These are phyloP conservation scores for Synergus umbraculus DNA, from an alignment of 2,888 invertebrate genomes.

Conservation along the genomic window DNA sequence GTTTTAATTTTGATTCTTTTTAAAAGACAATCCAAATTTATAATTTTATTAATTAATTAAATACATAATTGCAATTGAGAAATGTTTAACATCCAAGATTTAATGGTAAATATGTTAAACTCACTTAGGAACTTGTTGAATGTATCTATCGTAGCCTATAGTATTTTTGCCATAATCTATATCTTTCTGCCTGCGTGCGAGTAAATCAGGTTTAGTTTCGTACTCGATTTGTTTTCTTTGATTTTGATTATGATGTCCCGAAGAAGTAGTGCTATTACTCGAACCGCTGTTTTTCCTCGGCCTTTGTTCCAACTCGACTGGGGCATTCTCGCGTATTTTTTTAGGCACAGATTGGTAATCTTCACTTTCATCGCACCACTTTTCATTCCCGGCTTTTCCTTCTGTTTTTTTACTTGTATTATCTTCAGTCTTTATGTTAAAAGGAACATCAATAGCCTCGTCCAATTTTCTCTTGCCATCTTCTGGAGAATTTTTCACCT, in stretches of 20 bases:
- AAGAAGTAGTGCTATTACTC: slow-evolving; percentile 71
- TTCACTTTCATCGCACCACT: neutral
- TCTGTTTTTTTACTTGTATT: neutral
- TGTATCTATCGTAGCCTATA: slow-evolving; percentile 89
- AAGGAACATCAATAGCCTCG: neutral
- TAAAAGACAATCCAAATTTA: too few relatives aligned
- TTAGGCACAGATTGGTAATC: slow-evolving; percentile 30
- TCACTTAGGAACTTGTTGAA: slow-evolving; percentile 84
- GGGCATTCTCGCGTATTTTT: slow-evolving; percentile 28
- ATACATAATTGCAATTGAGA: neutral
- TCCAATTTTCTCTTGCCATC: slow-evolving; percentile 27
- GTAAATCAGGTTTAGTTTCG: slow-evolving; percentile 85
- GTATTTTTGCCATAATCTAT: slow-evolving; percentile 98
- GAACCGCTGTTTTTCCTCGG: slow-evolving; percentile 70
- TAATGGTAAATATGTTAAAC: slow-evolving; percentile 60
- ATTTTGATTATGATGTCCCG: slow-evolving; percentile 47
- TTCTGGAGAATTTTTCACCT: neutral
- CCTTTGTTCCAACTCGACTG: slow-evolving; percentile 58
- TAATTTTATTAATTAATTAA: too few relatives aligned
- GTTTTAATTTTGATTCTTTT: too few relatives aligned
- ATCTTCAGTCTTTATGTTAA: neutral
- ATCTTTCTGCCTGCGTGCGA: slow-evolving; percentile 92
- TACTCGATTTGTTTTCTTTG: slow-evolving; percentile 72
- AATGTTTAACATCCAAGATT: neutral
- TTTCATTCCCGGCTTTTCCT: neutral